Evolutionary conservation across 2,888 invertebrate species (phyloP), one percentile per base, ranked within the genome.

Genomic region (Drosophila greeni): DNA sequence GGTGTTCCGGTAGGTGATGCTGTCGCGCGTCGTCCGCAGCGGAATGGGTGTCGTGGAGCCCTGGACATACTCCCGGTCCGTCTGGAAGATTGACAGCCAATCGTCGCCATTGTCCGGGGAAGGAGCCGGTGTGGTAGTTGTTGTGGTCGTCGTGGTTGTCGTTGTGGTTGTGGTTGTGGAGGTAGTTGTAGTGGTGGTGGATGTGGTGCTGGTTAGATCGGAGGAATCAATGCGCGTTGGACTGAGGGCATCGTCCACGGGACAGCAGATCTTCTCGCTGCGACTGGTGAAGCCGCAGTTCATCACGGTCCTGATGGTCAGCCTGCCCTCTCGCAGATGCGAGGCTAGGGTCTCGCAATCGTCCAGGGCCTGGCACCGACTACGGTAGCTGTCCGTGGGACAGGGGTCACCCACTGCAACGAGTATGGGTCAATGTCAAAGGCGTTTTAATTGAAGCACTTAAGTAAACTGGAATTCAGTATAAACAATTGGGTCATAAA

Each of bases 181-280:
- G n/a, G 42, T 42, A 11, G 47, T 59, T 11, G 55, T 36, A 0
- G 43, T 56, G 0, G 23, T 62, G 1, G 55, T 45, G 5, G 59
- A 52, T 1, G 49, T 39, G 1, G 57, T 34, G 0, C n/a, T 18
- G 2, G 14, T 3, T 34, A 14, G 1, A 18, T 7, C 18, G 7
- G 37, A 1, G 8, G 37, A 4, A 24, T 43, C 36, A n/a, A 31
- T 12, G 23, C 74, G 74, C 33, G 45, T n/a, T 5, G 8, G 12
- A 2, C 23, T 24, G 3, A 6, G 14, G 20, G 34, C 37, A 23
- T 49, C 18, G n/a, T 61, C 52, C 14, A 74, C 26, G 5, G 79
- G 79, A 23, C 79, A 79, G 23, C 79, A 79, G 31, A 79, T 65
- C 65, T 84, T 79, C 67, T 79, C 79, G 2, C 66, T 74, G 2